Percentiles rank a stretch among this genome's conserved stretches.
phyloP scores from a whole-genome alignment of 2,797 vertebrate genomes.

The Xenopus petersii region DNA sequence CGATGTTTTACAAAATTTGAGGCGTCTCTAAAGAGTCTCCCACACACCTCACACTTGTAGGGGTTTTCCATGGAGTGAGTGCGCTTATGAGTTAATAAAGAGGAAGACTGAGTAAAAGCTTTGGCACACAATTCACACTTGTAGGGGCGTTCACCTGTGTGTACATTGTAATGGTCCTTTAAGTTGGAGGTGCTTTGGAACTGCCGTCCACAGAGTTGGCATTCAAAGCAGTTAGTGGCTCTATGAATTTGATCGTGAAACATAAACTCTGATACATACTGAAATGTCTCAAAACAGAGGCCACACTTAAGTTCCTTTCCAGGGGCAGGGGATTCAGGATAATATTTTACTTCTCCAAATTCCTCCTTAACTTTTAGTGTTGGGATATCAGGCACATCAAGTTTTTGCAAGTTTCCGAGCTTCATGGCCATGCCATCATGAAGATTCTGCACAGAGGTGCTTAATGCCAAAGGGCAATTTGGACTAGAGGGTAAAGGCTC shows the following conservation, averaged over 20 bases:
- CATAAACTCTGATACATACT: conserved; percentile 58
- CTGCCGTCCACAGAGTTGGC: conserved; percentile 52
- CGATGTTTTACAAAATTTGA: conserved; percentile 49
- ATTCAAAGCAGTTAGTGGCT: conserved; percentile 47
- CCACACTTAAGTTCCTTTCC: conserved; percentile 53
- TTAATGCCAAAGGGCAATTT: conserved; percentile 4
- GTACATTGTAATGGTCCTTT: conserved; percentile 54
- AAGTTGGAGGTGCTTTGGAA: conserved; percentile 50
- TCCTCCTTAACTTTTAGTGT: conserved; percentile 52
- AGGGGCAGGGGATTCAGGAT: not conserved
- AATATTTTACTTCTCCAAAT: conserved; percentile 35
- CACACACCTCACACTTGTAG: conserved; percentile 63
- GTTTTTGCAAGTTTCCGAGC: conserved; percentile 11
- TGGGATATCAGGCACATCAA: conserved; percentile 52
- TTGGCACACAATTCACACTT: conserved; percentile 26
- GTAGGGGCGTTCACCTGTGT: conserved; percentile 48
- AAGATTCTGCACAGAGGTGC: conserved; percentile 38
- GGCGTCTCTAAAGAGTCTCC: conserved; percentile 61
- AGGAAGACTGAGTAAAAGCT: conserved; percentile 27
- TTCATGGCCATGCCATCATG: conserved; percentile 46
- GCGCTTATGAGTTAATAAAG: conserved; percentile 37
- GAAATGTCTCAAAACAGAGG: conserved; percentile 57
- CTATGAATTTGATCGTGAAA: conserved; percentile 60
- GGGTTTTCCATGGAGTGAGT: conserved; percentile 62
- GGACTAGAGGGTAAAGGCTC: not conserved